Evolutionary conservation across 2,113 vertebrate genomes (phyloP), one percentile per base, ranked within the genome.

Genomic region (Cairina moschata): DNA sequence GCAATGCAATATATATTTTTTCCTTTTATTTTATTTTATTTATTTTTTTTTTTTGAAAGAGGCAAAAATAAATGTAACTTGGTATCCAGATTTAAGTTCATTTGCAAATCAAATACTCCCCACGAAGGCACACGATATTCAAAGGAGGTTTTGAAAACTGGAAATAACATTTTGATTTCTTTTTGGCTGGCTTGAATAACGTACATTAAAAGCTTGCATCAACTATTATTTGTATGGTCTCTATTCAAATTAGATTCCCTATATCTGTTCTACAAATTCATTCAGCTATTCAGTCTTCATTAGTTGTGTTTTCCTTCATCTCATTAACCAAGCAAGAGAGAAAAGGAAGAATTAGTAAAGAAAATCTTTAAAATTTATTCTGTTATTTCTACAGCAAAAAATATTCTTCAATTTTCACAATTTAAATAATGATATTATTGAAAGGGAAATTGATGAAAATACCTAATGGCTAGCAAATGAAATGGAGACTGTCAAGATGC

Each of bases 141-240:
- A 91, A 83, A 84, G 26, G 13, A 55, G 3, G 40, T 58, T 93
- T 71, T 71, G 22, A 91, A 91, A 85, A 73, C 48, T 66, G 40
- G 40, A 92, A 91, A 95, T 71, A 73, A 34, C 44, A 73, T 74
- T 65, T 83, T 83, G 58, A 32, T 46, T 73, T 80, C 75, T 91
- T 85, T 82, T 87, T 54, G 9, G 14, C n/a, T 91, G 55, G 52
- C 59, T 94, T 88, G 31, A 91, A 82, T 93, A 74, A 86, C 7
- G 14, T 66, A 67, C 31, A 63, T 83, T n/a, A 74, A 76, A 88
- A 94, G 9, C 21, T 91, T 90, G 63, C 5, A 14, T 80, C 62
- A 74, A 26, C 58, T 90, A 67, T 80, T 95, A 73, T 74, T 95
- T 92, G 91, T 85, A 65, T 88, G 60, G n/a, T 90, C 56, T 87